Evolutionary conservation across 2,888 invertebrate genomes (phyloP).

Genomic region (Ormia ochracea): DNA sequence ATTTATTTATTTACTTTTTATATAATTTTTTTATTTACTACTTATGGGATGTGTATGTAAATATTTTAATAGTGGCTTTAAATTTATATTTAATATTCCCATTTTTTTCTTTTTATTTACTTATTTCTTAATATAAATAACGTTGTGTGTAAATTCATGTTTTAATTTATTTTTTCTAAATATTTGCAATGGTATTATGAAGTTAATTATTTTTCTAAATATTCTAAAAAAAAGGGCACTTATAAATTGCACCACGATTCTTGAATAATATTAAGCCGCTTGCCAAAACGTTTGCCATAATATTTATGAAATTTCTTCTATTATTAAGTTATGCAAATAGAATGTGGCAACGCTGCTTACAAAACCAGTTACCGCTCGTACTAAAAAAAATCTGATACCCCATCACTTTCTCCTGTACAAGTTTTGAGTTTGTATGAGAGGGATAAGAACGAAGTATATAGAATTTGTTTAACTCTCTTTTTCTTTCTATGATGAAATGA

Average conservation of each 20-base stretch:
- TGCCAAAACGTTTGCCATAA: background rate
- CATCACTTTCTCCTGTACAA: no score
- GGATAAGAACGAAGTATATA: no score
- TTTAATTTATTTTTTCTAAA: slow-evolving; percentile 41
- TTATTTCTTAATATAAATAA: slow-evolving; percentile 5
- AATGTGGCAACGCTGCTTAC: no score
- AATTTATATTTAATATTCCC: background rate
- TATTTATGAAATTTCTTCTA: background rate
- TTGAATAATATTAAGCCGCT: background rate
- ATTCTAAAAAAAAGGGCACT: background rate
- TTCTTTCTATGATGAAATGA: no score
- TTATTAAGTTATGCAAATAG: no score
- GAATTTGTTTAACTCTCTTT: no score
- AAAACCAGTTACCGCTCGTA: no score
- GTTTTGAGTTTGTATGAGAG: no score
- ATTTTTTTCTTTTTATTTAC: no score
- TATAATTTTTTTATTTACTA: slow-evolving; percentile 32
- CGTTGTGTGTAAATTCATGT: slow-evolving; percentile 50
- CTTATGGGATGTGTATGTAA: slow-evolving; percentile 23
- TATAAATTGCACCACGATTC: background rate
- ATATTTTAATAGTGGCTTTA: slow-evolving; percentile 6
- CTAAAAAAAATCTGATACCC: no score
- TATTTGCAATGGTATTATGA: slow-evolving; percentile 32
- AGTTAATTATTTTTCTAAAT: background rate
- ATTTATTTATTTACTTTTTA: no score